Base-by-base conservation (phyloP, 2,888 invertebrate species). In the Trichacis sp. region DNA sequence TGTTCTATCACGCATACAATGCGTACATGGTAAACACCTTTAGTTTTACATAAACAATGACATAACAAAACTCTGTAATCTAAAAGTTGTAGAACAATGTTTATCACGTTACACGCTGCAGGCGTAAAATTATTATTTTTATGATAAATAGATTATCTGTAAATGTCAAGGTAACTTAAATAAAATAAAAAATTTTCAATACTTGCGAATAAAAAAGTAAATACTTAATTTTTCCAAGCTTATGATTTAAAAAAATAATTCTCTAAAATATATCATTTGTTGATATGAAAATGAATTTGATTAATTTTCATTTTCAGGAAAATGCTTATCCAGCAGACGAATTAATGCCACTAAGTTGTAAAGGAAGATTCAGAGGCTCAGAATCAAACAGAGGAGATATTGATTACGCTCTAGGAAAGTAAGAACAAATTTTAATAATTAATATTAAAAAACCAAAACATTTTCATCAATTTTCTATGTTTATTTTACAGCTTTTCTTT, bases 301-400 rank as follows among this genome's bases (percentile, higher is more conserved):
- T n/a, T n/a, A n/a, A n/a, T n/a, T n/a, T n/a, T n/a, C n/a, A n/a
- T n/a, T n/a, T n/a, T 12, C 67, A 87, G 89, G 86, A 94, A 76
- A 93, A 97, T 87, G 98, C 98, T 11, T 99, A 95, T 86, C 98
- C 98, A 52, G 98, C 98, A 14, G 98, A 98, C 87, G 98, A 99
- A 85, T 86, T 98, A 71, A 97, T 98, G 98, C 98, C 98, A 0
- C 87, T 98, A 33, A 95, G 94, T 78, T 98, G 98, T 85, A 91
- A 92, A 79, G 98, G 98, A 20, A 87, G 98, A 53, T 96, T 92
- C 85, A 88, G 96, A 74, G 97, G 96, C 3, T 88, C 94, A 4
- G 95, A 96, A 50, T 93, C 95, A 2, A 93, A 93, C 71, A 88
- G 98, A 48, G 98, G 98, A 1, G 98, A 98, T 81, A 94, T 98